These are phyloP conservation scores for Erythrolamprus reginae DNA, from an alignment of 2,113 vertebrate species.

Conservation along the genomic window DNA sequence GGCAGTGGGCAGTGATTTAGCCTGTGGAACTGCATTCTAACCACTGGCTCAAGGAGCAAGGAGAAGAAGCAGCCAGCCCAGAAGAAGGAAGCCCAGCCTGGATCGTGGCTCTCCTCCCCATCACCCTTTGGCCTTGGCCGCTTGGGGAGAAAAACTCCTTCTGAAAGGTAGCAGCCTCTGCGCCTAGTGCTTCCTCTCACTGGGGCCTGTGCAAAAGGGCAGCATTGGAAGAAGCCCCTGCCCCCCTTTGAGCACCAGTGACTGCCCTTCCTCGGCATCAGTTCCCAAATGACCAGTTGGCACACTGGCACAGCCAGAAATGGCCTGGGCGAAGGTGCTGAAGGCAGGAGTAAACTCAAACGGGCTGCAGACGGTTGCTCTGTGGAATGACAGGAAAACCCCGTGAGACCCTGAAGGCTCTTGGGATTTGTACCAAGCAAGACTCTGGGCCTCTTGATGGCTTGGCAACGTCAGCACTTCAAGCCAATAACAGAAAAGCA, in stretches of 20 bases:
- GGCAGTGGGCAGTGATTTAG: no score
- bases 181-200: background rate
- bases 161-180: no score
- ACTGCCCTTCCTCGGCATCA: background rate
- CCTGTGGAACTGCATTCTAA: no score
- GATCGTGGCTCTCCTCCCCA: background rate
- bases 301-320: background rate
- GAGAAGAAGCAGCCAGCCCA: background rate
- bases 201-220: background rate
- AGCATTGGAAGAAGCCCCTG: background rate
- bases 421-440: background rate
- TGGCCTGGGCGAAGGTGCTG: background rate
- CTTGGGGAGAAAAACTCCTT: background rate
- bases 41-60: no score
- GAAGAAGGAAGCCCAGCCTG: background rate
- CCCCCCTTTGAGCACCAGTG: background rate
- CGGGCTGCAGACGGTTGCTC: background rate
- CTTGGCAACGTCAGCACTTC: background rate
- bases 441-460: background rate
- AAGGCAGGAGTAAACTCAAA: background rate
- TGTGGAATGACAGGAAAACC: background rate
- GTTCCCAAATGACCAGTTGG: no score
- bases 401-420: background rate
- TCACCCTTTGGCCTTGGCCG: no score
- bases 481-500: background rate